Conservation (phyloP, 2,797 vertebrate species). For the Channallabes apus region DNA sequence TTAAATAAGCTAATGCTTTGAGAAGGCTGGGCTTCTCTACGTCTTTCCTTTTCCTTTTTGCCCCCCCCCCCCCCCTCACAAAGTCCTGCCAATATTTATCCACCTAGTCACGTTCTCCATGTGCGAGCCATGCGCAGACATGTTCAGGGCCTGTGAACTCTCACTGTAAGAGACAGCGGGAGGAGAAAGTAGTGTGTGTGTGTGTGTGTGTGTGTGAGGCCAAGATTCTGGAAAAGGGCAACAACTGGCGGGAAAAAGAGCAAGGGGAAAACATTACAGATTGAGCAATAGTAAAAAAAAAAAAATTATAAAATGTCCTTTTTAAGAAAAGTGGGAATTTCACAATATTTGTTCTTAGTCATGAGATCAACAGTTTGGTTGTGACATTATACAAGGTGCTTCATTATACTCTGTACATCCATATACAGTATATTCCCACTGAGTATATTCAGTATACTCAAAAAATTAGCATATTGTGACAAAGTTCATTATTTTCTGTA, state of each 20-base stretch:
- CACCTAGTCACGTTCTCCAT: slow-evolving; percentile 21
- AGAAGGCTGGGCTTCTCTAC: slow-evolving; percentile 13
- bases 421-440: not conserved
- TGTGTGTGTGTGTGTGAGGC: not conserved
- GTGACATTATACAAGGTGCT: not conserved
- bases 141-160: slow-evolving; percentile 4
- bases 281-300: slow-evolving; percentile 27
- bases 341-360: not conserved
- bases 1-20: slow-evolving; percentile 7
- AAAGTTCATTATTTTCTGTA: no score
- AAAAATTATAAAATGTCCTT: not conserved
- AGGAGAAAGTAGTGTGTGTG: not conserved
- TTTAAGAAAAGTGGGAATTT: not conserved
- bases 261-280: not conserved
- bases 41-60: not conserved
- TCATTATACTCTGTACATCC: not conserved
- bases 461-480: no score
- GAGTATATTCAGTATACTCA: no score
- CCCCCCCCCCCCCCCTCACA: not conserved
- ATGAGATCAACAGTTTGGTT: not conserved
- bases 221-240: slow-evolving; percentile 50
- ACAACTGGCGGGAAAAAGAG: not conserved
- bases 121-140: not conserved
- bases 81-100: slow-evolving; percentile 17
- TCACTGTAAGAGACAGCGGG: not conserved